Evolutionary conservation across 2,888 invertebrate species (phyloP).

Genomic region (Osedax fenrisi): DNA sequence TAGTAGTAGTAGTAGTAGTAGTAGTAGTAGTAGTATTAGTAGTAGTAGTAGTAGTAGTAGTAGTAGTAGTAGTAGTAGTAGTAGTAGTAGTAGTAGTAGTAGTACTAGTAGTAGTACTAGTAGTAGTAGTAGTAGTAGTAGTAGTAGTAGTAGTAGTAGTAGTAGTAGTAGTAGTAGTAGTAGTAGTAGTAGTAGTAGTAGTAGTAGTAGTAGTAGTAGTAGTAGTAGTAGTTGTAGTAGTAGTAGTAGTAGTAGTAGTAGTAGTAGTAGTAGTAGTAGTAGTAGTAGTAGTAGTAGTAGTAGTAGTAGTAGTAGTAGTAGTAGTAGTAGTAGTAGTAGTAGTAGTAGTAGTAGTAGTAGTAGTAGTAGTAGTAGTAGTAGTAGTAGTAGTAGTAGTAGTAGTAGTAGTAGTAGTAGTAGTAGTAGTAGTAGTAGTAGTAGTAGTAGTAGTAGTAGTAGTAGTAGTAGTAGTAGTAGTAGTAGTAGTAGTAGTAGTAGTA

Average conservation of each 20-base stretch:
- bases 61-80: not conserved
- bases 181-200: not conserved
- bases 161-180: not conserved
- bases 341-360: slow-evolving; percentile 7
- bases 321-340: slow-evolving; percentile 7
- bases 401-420: slow-evolving; percentile 10
- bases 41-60: not conserved
- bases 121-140: not conserved
- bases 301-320: not conserved
- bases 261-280: slow-evolving; percentile 7
- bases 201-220: not conserved
- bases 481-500: not conserved
- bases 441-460: not conserved
- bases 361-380: slow-evolving; percentile 7
- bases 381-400: not conserved
- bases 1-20: not conserved
- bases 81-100: not conserved
- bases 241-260: not conserved
- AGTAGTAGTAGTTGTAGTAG: not conserved
- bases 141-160: not conserved
- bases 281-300: slow-evolving; percentile 4
- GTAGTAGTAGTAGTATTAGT: no score
- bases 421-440: slow-evolving; percentile 7
- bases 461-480: not conserved
- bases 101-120: not conserved